A percentile compares a stretch with the other conserved stretches of the same genome.
Conservation (phyloP, 2,797 vertebrate genomes). For the Crocodylus rhombifer region DNA sequence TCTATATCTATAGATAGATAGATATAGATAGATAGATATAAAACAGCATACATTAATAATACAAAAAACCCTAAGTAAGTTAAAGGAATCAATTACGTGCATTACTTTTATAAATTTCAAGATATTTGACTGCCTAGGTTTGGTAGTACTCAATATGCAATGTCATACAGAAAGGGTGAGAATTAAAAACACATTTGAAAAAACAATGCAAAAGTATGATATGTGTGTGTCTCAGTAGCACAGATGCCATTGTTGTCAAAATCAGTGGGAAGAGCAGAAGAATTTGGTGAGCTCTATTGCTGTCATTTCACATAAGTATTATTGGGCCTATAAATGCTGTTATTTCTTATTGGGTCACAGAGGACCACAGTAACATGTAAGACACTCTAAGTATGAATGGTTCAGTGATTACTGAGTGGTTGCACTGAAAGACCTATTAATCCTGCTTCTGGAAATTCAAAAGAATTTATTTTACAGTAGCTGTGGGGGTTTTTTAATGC, state of each 20-base stretch:
- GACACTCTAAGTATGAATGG: not conserved
- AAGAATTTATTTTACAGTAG: not conserved
- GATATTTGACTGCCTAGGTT: not conserved
- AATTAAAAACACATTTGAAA: constrained; percentile 50
- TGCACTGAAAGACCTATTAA: constrained; percentile 18
- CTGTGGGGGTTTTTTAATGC: not conserved
- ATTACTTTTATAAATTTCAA: not conserved
- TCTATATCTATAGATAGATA: too few species aligned
- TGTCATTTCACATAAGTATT: constrained; percentile 62
- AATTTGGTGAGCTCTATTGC: constrained; percentile 32
- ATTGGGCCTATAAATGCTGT: constrained; percentile 35
- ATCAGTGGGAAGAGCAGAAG: constrained; percentile 45
- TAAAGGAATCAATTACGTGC: not conserved
- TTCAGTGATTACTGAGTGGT: not conserved
- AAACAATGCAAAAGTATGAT: not conserved
- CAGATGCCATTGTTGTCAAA: constrained; percentile 58
- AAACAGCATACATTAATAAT: not conserved
- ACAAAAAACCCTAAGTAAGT: not conserved
- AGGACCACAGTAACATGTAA: not conserved
- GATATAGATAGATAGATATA: too few species aligned
- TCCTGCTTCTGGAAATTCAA: not conserved
- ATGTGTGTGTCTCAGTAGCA: not conserved
- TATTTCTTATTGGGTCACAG: constrained; percentile 42
- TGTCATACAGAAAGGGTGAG: not conserved
- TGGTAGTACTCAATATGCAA: not conserved